Evolutionary conservation across 2,888 invertebrate genomes (phyloP).

Genomic region (Chouioia cunea): DNA sequence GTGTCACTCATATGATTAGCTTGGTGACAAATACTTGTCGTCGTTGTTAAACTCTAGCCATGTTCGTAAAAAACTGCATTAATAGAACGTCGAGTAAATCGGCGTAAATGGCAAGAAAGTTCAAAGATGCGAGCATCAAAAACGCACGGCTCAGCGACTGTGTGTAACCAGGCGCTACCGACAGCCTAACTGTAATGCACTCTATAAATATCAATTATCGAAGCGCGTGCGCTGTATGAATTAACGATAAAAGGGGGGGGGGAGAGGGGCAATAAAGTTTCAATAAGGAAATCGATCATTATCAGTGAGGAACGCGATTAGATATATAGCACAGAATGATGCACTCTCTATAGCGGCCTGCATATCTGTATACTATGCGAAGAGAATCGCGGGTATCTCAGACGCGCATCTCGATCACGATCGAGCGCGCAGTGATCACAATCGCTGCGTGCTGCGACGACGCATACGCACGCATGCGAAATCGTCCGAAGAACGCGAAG

Average conservation of each 20-base stretch:
- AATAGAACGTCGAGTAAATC: too few relatives aligned
- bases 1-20: too few relatives aligned
- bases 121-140: too few relatives aligned
- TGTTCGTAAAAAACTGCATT: too few relatives aligned
- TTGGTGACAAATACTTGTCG: too few relatives aligned
- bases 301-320: slow-evolving; percentile 24
- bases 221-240: background rate
- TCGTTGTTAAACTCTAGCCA: too few relatives aligned
- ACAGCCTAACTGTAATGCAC: slow-evolving; percentile 40
- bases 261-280: slow-evolving; percentile 45
- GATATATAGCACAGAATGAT: too few relatives aligned
- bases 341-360: background rate
- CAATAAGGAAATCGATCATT: slow-evolving; percentile 49
- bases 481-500: too few relatives aligned
- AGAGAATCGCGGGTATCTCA: slow-evolving; percentile 36
- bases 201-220: slow-evolving; percentile 47
- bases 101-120: too few relatives aligned
- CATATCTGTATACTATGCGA: too few relatives aligned
- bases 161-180: background rate
- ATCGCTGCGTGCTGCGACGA: slow-evolving; percentile 33
- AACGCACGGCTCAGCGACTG: too few relatives aligned
- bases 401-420: slow-evolving; percentile 42
- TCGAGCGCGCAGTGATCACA: slow-evolving; percentile 15
- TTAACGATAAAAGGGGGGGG: background rate
- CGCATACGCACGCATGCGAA: slow-evolving; percentile 45